Base-by-base conservation (phyloP, 2,113 vertebrate genomes). In the Xerus inauris region DNA sequence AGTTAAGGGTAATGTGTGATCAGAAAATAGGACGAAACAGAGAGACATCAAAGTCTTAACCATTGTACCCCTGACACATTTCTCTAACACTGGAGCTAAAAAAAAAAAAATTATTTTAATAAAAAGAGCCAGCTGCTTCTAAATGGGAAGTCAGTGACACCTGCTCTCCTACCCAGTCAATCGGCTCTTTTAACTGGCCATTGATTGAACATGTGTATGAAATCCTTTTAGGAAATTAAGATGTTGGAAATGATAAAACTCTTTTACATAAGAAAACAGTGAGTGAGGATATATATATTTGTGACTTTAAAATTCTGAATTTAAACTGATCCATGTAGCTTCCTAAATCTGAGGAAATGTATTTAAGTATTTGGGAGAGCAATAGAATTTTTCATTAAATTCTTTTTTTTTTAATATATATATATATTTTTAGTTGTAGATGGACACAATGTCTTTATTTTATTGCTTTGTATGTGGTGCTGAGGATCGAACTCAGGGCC, bases 191-290 rank as follows among this genome's bases (percentile, higher is more conserved):
- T 51, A 87, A 49, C 35, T 87, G 57, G 51, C 30, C 16, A 0
- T 6, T 89, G 88, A 80, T 40, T 94, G 62, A 86, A 86, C 32
- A 86, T 69, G 30, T 85, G 94, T 65, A 85, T 93, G 14, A 17
- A 57, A 73, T 89, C 28, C 38, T 92, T 84, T 62, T 62, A 79
- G 67, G n/a, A 95, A 96, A 94, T 89, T 59, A 95, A 83, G 32
- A 90, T 51, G 11, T 79, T 94, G 54, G 69, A 79, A 89, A 40
- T 76, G 38, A 94, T 10, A 94, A 87, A 87, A 87, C 77, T 80
- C 3, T 59, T 79, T 79, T 94, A 32, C 20, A 81, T 72, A 54
- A 84, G 38, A 40, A 95, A 92, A n/a, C 3, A 79, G 9, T 47
- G 24, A 85, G 35, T 59, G 17, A 82, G 10, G 6, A 7, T 59